Base-by-base conservation (phyloP, 2,113 vertebrate species). In the Brienomyrus longianalis region DNA sequence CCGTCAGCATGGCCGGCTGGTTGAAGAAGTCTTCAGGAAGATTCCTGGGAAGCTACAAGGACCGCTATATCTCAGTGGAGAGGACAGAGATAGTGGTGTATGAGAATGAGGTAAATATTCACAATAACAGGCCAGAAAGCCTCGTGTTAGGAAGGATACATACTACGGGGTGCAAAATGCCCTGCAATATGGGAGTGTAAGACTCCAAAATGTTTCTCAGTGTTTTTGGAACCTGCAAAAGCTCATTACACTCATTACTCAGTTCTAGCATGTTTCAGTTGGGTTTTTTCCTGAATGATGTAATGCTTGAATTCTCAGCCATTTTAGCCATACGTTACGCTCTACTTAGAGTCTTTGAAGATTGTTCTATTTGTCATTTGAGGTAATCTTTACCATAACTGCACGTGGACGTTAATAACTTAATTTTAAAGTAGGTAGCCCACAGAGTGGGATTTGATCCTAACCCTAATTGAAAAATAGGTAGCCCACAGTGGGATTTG, bases 1-100 rank as follows among this genome's bases (percentile, higher is more conserved):
- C 91, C 0, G 92, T 93, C 3, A 96, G 96, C 89, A 99, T 98
- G 91, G 96, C 96, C 0, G 98, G 98, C 91, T 99, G 97, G 98
- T 90, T 99, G 92, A 99, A 99, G 95, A 99, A 98, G 93, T 97
- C 95, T 92, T 95, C 96, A 0, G 97, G 97, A 1, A 96, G 96
- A 10, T 90, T 99, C 70, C 89, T 99, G 93, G 94, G 96, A 0
- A 93, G 95, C 92, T 99, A 98, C 94, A 99, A 99, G 93, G 98
- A 99, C 86, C 97, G 98, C 27, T 99, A 97, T 93, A 91, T 99
- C 92, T 96, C 96, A 27, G 95, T 99, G 91, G 95, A 95, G 89
- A 97, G 95, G 92, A 97, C 97, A 0, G 97, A 97, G 93, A 92
- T 99, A 0, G 92, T 96, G 77, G 94, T 99, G 90, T 99, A 95